These are phyloP conservation scores for Bombus ignitus DNA, from an alignment of 1,140 invertebrate species.

Conservation along the genomic window DNA sequence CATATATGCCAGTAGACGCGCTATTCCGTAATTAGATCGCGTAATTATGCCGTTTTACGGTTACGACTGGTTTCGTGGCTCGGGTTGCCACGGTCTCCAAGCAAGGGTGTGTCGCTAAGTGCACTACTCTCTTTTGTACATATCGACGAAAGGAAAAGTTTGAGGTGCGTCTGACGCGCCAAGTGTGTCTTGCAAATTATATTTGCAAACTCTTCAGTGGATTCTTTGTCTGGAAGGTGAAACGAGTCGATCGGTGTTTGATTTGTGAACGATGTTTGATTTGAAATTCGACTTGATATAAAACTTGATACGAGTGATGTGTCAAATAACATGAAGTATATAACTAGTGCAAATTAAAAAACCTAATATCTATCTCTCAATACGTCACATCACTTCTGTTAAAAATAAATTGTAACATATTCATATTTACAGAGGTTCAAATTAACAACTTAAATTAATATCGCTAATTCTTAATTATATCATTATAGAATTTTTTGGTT, in stretches of 20 bases:
- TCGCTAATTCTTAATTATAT: too few relatives aligned
- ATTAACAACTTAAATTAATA: too few relatives aligned
- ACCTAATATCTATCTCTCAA: background rate
- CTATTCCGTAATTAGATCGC: slow-evolving; percentile 61
- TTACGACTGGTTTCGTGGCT: background rate
- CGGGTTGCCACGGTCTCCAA: background rate
- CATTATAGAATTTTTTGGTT: too few relatives aligned
- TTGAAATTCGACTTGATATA: background rate
- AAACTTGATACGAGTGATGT: background rate
- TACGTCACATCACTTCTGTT: too few relatives aligned
- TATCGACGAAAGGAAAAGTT: slow-evolving; percentile 56
- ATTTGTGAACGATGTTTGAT: background rate
- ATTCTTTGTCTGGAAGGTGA: background rate
- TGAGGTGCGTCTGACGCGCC: background rate
- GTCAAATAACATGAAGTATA: background rate
- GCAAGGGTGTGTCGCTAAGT: slow-evolving; percentile 50
- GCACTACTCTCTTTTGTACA: slow-evolving; percentile 18
- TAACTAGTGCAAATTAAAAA: background rate
- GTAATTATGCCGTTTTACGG: slow-evolving; percentile 55
- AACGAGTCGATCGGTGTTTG: background rate
- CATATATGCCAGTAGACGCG: background rate
- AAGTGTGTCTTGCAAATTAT: slow-evolving; percentile 15
- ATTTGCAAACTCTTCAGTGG: background rate
- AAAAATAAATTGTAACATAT: too few relatives aligned
- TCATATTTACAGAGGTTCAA: too few relatives aligned